These are phyloP conservation scores for Catocala fraxini DNA, from an alignment of 2,888 invertebrate genomes.

Conservation along the genomic window DNA sequence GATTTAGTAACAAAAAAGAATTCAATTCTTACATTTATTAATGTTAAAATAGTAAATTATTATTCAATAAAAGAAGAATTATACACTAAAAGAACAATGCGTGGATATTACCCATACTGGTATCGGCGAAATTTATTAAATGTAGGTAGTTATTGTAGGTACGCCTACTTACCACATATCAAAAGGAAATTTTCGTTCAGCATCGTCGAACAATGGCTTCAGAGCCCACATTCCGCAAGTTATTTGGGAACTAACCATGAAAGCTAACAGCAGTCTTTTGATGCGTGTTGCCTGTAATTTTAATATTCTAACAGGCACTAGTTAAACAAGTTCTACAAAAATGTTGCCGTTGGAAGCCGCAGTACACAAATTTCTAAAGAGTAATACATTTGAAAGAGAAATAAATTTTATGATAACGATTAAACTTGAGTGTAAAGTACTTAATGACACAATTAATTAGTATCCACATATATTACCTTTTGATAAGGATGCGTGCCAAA, in stretches of 20 bases:
- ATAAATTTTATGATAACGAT: too few relatives aligned
- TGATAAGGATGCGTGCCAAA: too few relatives aligned
- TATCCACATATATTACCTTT: too few relatives aligned
- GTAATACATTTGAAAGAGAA: not conserved
- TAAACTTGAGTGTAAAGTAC: too few relatives aligned
- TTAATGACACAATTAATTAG: too few relatives aligned
- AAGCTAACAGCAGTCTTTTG: constrained; percentile 70
- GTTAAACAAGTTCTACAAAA: not conserved
- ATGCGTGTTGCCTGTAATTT: constrained; percentile 69
- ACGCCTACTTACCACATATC: constrained; percentile 75
- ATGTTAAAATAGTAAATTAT: too few relatives aligned
- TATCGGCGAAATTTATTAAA: too few relatives aligned
- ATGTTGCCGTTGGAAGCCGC: constrained; percentile 1
- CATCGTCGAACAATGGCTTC: constrained; percentile 77
- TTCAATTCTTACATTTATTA: too few relatives aligned
- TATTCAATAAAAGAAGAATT: too few relatives aligned
- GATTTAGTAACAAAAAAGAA: too few relatives aligned
- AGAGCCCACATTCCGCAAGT: constrained; percentile 77
- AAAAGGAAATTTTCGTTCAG: constrained; percentile 75
- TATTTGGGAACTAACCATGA: constrained; percentile 74
- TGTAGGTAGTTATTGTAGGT: not conserved
- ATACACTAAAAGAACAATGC: too few relatives aligned
- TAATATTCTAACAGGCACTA: constrained; percentile 60
- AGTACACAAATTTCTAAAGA: constrained; percentile 21
- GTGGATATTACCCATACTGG: too few relatives aligned